Conservation (phyloP, 2,888 invertebrate genomes). For the Aricia artaxerxes region DNA sequence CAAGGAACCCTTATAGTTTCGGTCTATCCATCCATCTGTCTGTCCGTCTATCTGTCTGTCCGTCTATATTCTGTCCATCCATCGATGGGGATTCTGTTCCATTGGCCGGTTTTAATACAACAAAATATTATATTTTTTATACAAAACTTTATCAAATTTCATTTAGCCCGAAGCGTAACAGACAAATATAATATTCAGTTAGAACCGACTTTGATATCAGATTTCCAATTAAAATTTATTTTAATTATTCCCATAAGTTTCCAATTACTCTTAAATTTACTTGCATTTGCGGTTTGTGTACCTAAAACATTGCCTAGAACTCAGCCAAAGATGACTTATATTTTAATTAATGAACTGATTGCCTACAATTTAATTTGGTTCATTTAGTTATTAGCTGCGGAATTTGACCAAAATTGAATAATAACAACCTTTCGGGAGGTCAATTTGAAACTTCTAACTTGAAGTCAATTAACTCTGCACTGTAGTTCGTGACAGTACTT, state of each 20-base stretch:
- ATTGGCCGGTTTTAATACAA: too few species aligned
- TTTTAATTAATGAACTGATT: not conserved
- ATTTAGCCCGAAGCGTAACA: not conserved
- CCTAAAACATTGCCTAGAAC: not conserved
- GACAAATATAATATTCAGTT: not conserved
- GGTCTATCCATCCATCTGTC: too few species aligned
- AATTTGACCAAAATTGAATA: slow-evolving; percentile 12
- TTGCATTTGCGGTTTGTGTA: not conserved
- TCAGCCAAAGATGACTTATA: not conserved
- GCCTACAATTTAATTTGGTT: not conserved
- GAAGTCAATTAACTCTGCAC: not conserved
- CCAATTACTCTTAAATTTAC: not conserved
- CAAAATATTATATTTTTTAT: not conserved
- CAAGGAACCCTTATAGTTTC: too few species aligned
- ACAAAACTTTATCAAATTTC: not conserved
- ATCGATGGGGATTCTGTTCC: too few species aligned
- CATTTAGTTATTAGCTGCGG: slow-evolving; percentile 2
- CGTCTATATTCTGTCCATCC: too few species aligned
- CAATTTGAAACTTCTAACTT: slow-evolving; percentile 18
- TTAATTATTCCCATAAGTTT: not conserved
- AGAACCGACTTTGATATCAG: not conserved
- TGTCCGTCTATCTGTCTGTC: too few species aligned
- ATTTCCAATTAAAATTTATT: slow-evolving; percentile 4
- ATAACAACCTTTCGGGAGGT: slow-evolving; percentile 1
- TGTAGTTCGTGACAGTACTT: not conserved